Conservation (phyloP, 2,113 vertebrate genomes). For the Gavia stellata region DNA sequence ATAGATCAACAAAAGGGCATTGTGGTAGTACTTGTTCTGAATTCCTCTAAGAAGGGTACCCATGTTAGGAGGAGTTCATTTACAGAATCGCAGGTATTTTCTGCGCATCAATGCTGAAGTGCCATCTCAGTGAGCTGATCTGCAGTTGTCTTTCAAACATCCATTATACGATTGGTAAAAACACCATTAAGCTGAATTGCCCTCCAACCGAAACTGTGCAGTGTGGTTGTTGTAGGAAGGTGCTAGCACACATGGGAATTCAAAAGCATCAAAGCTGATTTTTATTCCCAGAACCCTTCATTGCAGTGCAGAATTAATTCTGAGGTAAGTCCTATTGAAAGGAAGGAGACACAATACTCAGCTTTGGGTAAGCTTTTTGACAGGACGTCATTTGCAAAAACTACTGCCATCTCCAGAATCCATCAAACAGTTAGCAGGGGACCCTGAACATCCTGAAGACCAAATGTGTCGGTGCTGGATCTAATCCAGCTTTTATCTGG, state of each 20-base stretch:
- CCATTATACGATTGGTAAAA: not conserved
- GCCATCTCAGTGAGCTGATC: not conserved
- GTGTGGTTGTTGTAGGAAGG: not conserved
- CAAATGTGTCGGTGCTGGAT: not conserved
- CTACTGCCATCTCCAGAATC: not conserved
- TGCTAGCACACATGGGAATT: not conserved
- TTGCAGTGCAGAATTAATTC: not conserved
- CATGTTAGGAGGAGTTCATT: not conserved
- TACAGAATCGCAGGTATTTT: not conserved
- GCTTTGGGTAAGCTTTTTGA: not conserved
- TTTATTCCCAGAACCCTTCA: not conserved
- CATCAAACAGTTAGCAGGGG: not conserved
- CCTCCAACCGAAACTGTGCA: not conserved
- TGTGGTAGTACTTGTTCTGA: not conserved
- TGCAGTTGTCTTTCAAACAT: not conserved
- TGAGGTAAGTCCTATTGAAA: not conserved
- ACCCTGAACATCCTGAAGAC: not conserved
- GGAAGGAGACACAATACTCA: accelerated
- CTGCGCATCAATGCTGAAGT: not conserved
- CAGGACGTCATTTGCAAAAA: not conserved
- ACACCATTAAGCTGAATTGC: not conserved
- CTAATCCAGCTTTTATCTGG: no score
- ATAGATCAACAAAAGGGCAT: not conserved
- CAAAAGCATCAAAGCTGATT: not conserved
- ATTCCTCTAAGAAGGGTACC: not conserved